Conservation (phyloP, 2,888 invertebrate species). For the Antheraea assamensis region DNA sequence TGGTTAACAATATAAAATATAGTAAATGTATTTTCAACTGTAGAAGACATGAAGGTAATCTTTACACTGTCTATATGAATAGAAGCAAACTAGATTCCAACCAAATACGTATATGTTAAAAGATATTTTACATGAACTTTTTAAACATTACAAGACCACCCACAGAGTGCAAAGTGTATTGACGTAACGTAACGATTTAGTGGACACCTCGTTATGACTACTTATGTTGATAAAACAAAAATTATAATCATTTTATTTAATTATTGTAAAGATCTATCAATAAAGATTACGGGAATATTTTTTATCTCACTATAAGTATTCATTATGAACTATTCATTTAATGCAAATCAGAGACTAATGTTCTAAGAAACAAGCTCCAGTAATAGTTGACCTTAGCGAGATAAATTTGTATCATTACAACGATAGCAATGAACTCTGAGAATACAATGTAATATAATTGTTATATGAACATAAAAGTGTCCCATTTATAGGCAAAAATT, state of each 20-base stretch:
- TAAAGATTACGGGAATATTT: neutral
- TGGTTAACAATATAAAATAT: neutral
- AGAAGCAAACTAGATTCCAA: neutral
- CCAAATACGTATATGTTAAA: neutral
- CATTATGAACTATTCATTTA: neutral
- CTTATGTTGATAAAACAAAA: neutral
- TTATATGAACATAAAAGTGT: neutral
- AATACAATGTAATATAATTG: neutral
- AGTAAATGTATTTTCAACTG: neutral
- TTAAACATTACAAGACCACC: constrained; percentile 4
- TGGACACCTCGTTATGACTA: neutral
- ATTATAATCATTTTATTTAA: neutral
- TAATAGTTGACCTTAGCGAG: neutral
- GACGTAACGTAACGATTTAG: constrained; percentile 1
- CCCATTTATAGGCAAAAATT: neutral
- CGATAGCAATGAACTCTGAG: neutral
- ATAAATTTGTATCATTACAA: constrained; percentile 1
- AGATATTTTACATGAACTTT: neutral
- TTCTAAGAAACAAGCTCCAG: neutral
- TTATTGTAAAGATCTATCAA: neutral
- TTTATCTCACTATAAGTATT: neutral
- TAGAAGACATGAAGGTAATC: neutral
- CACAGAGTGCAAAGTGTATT: neutral
- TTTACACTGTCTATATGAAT: neutral
- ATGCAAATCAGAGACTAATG: neutral